Percentiles rank a stretch among this genome's conserved stretches.
Conservation (phyloP, 2,888 invertebrate species). For the Syrista parreyssii region DNA sequence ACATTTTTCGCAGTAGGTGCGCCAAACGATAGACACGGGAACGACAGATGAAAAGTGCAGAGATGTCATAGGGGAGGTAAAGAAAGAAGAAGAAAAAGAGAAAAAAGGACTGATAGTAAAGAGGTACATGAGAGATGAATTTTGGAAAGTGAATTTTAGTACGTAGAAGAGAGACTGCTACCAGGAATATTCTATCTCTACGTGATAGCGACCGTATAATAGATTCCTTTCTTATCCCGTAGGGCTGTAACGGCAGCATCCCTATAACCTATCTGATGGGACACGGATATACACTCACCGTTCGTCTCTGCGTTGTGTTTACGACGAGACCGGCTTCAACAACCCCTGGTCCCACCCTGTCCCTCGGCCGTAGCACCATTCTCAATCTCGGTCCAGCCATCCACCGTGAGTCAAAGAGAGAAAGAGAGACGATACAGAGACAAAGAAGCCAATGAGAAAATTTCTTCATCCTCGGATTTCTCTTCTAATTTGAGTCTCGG, state of each 20-base stretch:
- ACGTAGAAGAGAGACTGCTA: slow-evolving; percentile 25
- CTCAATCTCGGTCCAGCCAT: too few species aligned
- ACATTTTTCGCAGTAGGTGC: slow-evolving; percentile 28
- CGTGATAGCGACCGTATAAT: slow-evolving; percentile 33
- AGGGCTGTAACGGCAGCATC: slow-evolving; percentile 20
- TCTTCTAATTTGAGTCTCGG: neutral
- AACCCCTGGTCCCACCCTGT: too few species aligned
- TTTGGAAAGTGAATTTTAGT: slow-evolving; percentile 45
- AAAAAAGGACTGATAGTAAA: neutral
- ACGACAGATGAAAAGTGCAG: neutral
- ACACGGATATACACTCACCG: slow-evolving; percentile 19
- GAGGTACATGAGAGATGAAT: slow-evolving; percentile 24
- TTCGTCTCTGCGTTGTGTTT: slow-evolving; percentile 10
- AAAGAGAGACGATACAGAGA: neutral
- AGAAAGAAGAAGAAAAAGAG: too few species aligned
- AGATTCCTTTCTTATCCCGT: slow-evolving; percentile 40
- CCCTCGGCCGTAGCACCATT: too few species aligned
- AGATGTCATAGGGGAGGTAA: too few species aligned
- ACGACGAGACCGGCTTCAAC: slow-evolving; percentile 9
- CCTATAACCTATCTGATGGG: slow-evolving; percentile 15
- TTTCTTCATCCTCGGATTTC: neutral
- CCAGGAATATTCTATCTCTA: slow-evolving; percentile 35
- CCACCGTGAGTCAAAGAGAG: neutral
- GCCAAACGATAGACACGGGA: slow-evolving; percentile 7
- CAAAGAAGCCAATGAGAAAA: neutral